Percentiles rank a stretch among this genome's conserved stretches.
Evolutionary conservation across 2,797 vertebrate genomes (phyloP).

Genomic region (Amniataba percoides): DNA sequence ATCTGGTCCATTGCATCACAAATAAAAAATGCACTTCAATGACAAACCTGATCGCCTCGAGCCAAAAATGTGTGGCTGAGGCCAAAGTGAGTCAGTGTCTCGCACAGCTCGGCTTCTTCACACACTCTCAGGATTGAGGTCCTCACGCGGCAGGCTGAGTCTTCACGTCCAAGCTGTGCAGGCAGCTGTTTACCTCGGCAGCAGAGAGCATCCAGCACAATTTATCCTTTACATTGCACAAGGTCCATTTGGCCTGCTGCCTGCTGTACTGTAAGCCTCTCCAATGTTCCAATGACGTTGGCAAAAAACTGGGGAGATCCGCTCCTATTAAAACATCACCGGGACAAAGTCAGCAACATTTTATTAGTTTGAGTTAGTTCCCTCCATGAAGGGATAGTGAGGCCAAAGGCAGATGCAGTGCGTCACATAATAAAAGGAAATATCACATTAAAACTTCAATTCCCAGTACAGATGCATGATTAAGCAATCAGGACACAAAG

Average conservation of each 20-base stretch:
- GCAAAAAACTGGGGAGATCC: slow-evolving; percentile 67
- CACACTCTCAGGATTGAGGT: slow-evolving; percentile 27
- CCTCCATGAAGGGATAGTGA: slow-evolving; percentile 56
- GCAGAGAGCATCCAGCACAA: slow-evolving; percentile 66
- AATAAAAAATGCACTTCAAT: slow-evolving; percentile 67
- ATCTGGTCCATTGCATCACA: slow-evolving; percentile 80
- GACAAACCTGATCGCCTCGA: slow-evolving; percentile 68
- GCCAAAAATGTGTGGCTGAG: slow-evolving; percentile 53
- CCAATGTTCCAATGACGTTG: slow-evolving; percentile 79
- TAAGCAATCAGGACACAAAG: slow-evolving; percentile 33
- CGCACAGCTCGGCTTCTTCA: slow-evolving; percentile 48
- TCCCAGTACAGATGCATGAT: slow-evolving; percentile 54
- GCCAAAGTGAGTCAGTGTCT: slow-evolving; percentile 47
- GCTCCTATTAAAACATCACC: slow-evolving; percentile 65
- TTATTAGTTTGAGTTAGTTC: slow-evolving; percentile 67
- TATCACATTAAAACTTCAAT: slow-evolving; percentile 42
- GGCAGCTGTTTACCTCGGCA: slow-evolving; percentile 65
- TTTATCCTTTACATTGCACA: slow-evolving; percentile 69
- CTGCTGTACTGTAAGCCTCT: slow-evolving; percentile 70
- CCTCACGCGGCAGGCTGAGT: slow-evolving; percentile 40
- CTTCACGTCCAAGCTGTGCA: slow-evolving; percentile 45
- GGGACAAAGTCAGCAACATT: slow-evolving; percentile 73
- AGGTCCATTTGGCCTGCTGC: slow-evolving; percentile 82
- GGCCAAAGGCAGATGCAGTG: slow-evolving; percentile 51
- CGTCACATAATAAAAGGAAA: slow-evolving; percentile 48